These are phyloP conservation scores for Adelges cooleyi DNA, from an alignment of 1,140 invertebrate species.

Conservation along the genomic window DNA sequence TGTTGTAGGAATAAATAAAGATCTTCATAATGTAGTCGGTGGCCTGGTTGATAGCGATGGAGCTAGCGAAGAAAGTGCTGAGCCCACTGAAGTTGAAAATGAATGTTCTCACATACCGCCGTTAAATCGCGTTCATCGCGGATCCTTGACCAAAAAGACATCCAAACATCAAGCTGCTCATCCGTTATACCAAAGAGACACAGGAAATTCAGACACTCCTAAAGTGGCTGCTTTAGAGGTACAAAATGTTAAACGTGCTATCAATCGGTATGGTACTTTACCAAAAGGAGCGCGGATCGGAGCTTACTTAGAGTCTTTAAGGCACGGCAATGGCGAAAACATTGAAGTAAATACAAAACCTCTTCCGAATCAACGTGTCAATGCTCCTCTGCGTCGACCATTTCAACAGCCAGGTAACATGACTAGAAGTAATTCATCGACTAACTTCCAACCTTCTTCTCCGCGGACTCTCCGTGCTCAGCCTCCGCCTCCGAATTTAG, in stretches of 20 bases:
- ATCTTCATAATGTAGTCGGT: neutral
- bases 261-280: conserved; percentile 90
- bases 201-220: conserved; percentile 40
- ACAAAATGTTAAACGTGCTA: conserved; percentile 90
- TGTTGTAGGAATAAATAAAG: conserved; percentile 19
- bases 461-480: conserved; percentile 42
- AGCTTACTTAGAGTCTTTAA: conserved; percentile 84
- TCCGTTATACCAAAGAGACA: conserved; percentile 34
- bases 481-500: conserved; percentile 49
- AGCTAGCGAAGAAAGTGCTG: conserved; percentile 18
- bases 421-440: conserved; percentile 72
- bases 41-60: conserved; percentile 5
- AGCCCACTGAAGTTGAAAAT: conserved; percentile 16
- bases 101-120: conserved; percentile 13
- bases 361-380: conserved; percentile 36
- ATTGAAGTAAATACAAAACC: conserved; percentile 31
- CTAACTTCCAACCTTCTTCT: conserved; percentile 48
- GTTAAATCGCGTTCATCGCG: conserved; percentile 6
- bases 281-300: conserved; percentile 92
- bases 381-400: conserved; percentile 37
- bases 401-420: conserved; percentile 52
- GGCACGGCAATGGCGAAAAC: conserved; percentile 50
- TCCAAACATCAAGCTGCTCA: conserved; percentile 22
- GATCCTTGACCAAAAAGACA: conserved; percentile 20
- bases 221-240: conserved; percentile 82